A percentile compares a stretch with the other conserved stretches of the same genome.
phyloP scores from a whole-genome alignment of 2,888 invertebrate species.

The Apamea monoglypha region DNA sequence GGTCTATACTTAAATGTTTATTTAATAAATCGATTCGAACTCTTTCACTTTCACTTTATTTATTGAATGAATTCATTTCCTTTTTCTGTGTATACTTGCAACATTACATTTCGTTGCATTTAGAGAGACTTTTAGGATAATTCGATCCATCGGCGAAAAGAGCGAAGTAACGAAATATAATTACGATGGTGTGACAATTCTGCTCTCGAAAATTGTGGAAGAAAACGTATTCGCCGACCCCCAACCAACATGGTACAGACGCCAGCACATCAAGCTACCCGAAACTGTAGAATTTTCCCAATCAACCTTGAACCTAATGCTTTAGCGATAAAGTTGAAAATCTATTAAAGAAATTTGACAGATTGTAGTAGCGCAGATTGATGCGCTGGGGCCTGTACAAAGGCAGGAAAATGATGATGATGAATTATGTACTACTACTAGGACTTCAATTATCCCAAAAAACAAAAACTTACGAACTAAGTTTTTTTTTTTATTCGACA shows the following conservation, averaged over 20 bases:
- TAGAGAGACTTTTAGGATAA: neutral
- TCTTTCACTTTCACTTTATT: neutral
- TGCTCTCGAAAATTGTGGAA: neutral
- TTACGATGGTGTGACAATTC: neutral
- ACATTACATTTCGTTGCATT: neutral
- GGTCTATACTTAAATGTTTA: neutral
- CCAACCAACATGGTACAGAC: too few relatives aligned
- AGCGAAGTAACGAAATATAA: neutral
- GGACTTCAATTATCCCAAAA: neutral
- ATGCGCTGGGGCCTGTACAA: too few relatives aligned
- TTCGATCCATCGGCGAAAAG: neutral
- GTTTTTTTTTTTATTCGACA: conserved; percentile 3
- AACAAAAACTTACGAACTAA: too few relatives aligned
- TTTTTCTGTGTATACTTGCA: neutral
- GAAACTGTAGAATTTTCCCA: too few relatives aligned
- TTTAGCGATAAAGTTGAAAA: too few relatives aligned
- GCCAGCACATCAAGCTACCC: too few relatives aligned
- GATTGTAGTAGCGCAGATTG: too few relatives aligned
- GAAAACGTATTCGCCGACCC: neutral
- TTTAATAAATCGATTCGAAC: neutral
- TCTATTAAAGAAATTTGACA: too few relatives aligned
- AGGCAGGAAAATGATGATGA: neutral
- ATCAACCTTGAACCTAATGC: too few relatives aligned
- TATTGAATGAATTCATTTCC: neutral
- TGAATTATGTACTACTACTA: neutral